These are phyloP conservation scores for Hartigia nigra DNA, from an alignment of 2,888 invertebrate genomes.

Conservation along the genomic window DNA sequence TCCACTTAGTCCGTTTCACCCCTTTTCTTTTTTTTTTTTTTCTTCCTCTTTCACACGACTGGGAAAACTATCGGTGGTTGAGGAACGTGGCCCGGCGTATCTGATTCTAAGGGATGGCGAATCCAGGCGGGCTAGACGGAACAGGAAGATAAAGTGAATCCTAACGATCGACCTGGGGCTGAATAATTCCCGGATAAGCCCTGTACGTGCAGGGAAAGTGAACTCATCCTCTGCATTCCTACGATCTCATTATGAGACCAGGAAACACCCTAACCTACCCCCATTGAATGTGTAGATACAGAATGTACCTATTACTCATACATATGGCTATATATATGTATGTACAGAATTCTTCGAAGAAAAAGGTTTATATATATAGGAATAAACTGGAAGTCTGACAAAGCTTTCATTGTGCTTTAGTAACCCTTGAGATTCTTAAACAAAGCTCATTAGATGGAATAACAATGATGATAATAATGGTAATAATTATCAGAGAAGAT, in stretches of 20 bases:
- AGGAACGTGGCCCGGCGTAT: not conserved
- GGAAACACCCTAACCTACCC: not conserved
- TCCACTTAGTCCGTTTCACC: not conserved
- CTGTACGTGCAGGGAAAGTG: slow-evolving; percentile 47
- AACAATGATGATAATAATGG: not conserved
- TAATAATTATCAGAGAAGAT: not conserved
- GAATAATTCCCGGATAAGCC: slow-evolving; percentile 55
- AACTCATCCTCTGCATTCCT: slow-evolving; percentile 40
- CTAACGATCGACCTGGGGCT: slow-evolving; percentile 49
- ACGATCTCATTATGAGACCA: slow-evolving; percentile 35
- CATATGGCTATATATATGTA: not conserved
- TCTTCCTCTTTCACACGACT: not conserved
- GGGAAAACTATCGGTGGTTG: not conserved
- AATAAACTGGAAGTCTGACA: not conserved
- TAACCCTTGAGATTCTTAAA: not conserved
- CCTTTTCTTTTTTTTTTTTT: not conserved
- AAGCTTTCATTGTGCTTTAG: not conserved
- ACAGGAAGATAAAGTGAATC: slow-evolving; percentile 51
- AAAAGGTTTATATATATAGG: too few species aligned
- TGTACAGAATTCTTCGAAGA: too few species aligned
- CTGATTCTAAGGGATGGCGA: not conserved
- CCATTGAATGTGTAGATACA: not conserved
- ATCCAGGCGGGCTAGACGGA: slow-evolving; percentile 14
- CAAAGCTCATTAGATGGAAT: not conserved
- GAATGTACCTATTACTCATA: not conserved